These are phyloP conservation scores for Phymastichus coffea DNA, from an alignment of 1,140 invertebrate genomes.

Conservation along the genomic window DNA sequence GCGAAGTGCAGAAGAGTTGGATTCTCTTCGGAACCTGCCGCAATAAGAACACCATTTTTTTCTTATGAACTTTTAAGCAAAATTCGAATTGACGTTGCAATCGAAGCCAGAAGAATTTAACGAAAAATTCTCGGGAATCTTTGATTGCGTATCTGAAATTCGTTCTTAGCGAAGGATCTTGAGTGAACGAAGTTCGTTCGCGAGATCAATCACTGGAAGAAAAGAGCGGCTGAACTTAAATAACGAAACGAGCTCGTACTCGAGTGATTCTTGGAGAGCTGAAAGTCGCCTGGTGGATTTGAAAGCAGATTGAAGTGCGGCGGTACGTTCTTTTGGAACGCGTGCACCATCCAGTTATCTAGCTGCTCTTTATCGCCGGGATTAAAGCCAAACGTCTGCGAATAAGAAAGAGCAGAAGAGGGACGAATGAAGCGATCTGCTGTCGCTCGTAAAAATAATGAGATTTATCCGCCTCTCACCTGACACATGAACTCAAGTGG, in stretches of 20 bases:
- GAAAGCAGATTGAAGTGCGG: slow-evolving; percentile 76
- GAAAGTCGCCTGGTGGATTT: slow-evolving; percentile 42
- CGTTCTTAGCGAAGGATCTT: too few species aligned
- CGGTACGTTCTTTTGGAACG: slow-evolving; percentile 79
- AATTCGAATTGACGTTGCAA: too few species aligned
- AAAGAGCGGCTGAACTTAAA: too few species aligned
- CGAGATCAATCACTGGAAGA: too few species aligned
- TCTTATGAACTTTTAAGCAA: too few species aligned
- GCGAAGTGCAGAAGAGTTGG: slow-evolving; percentile 87
- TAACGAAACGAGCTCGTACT: too few species aligned
- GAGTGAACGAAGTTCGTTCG: too few species aligned
- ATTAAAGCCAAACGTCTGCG: slow-evolving; percentile 76
- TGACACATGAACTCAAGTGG: slow-evolving; percentile 86
- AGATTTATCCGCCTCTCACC: slow-evolving; percentile 51
- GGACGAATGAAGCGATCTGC: neutral
- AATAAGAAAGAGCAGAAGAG: too few species aligned
- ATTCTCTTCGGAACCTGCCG: slow-evolving; percentile 73
- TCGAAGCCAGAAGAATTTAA: too few species aligned
- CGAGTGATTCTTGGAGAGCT: slow-evolving; percentile 44
- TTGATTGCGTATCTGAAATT: too few species aligned
- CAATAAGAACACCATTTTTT: slow-evolving; percentile 25
- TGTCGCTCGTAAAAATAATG: neutral
- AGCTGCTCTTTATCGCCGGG: slow-evolving; percentile 73
- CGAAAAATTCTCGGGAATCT: too few species aligned
- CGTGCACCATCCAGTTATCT: slow-evolving; percentile 77